These are phyloP conservation scores for Cheirogaleus major DNA, from an alignment of 2,797 vertebrate species.

Conservation along the genomic window DNA sequence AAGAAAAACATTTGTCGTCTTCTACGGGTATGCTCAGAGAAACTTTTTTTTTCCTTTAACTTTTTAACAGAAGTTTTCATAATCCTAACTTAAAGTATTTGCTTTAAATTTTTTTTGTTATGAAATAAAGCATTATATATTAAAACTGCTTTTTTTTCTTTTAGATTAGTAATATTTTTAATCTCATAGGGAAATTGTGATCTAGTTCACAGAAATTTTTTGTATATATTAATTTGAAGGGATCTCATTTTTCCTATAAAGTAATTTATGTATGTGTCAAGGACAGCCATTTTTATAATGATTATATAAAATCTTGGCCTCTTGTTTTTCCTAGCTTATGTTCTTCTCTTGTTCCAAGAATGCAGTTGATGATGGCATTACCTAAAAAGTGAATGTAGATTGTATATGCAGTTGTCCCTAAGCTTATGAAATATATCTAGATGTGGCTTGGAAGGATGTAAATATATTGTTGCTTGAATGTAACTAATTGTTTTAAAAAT, in stretches of 20 bases:
- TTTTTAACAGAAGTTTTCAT: neutral
- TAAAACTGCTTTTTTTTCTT: neutral
- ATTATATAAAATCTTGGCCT: neutral
- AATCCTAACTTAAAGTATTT: neutral
- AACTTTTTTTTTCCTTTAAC: neutral
- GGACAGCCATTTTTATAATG: neutral
- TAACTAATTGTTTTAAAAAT: slow-evolving; percentile 26
- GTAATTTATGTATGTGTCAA: neutral
- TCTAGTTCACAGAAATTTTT: slow-evolving; percentile 8
- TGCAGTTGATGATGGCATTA: slow-evolving; percentile 1
- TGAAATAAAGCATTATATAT: neutral
- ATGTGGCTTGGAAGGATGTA: slow-evolving; percentile 3
- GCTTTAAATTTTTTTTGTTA: slow-evolving; percentile 26
- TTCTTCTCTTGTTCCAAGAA: neutral
- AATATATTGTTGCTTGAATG: slow-evolving; percentile 42
- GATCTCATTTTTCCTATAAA: neutral
- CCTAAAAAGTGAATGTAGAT: neutral
- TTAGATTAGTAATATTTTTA: slow-evolving; percentile 13
- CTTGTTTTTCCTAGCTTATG: neutral
- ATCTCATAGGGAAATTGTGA: slow-evolving; percentile 35
- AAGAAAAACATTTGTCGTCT: neutral
- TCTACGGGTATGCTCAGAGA: neutral
- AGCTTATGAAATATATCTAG: slow-evolving; percentile 17
- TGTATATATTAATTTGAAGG: neutral
- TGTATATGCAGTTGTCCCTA: neutral